Conservation (phyloP, 2,888 invertebrate species). For the Xestia sexstrigata region DNA sequence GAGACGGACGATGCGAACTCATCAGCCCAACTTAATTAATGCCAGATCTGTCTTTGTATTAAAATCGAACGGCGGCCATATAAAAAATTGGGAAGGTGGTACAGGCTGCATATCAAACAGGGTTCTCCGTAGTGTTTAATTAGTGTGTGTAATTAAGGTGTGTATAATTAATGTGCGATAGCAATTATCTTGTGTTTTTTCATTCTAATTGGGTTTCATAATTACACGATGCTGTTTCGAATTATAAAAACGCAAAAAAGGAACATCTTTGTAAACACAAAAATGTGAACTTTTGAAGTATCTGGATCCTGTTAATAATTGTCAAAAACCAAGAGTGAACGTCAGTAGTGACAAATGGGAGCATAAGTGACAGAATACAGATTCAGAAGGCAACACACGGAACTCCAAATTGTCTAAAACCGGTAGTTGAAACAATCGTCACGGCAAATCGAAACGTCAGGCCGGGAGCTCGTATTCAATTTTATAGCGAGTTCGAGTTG, state of each 20-base stretch:
- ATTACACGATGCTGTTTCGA: constrained; percentile 33
- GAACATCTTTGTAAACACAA: constrained; percentile 6
- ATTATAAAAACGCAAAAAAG: constrained; percentile 7
- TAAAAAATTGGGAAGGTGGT: constrained; percentile 71
- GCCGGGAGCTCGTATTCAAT: constrained; percentile 76
- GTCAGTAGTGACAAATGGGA: constrained; percentile 60
- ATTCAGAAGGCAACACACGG: constrained; percentile 65
- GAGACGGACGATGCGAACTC: constrained; percentile 84
- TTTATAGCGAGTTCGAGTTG: constrained; percentile 74
- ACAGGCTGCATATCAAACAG: constrained; percentile 62
- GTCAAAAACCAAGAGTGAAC: constrained; percentile 39
- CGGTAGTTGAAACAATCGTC: constrained; percentile 86
- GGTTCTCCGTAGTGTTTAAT: constrained; percentile 70
- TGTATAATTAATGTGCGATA: constrained; percentile 51
- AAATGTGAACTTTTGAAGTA: constrained; percentile 8
- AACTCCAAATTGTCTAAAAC: constrained; percentile 83
- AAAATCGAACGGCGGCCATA: constrained; percentile 80
- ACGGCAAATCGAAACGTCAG: constrained; percentile 79
- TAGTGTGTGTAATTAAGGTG: constrained; percentile 60
- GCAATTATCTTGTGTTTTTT: constrained; percentile 44
- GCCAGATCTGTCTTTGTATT: constrained; percentile 90
- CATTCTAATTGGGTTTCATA: constrained; percentile 40
- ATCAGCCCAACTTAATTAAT: constrained; percentile 90
- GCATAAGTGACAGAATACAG: constrained; percentile 64
- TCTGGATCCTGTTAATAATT: constrained; percentile 19